These are phyloP conservation scores for Parus major DNA, from an alignment of 2,113 vertebrate species.

Conservation along the genomic window DNA sequence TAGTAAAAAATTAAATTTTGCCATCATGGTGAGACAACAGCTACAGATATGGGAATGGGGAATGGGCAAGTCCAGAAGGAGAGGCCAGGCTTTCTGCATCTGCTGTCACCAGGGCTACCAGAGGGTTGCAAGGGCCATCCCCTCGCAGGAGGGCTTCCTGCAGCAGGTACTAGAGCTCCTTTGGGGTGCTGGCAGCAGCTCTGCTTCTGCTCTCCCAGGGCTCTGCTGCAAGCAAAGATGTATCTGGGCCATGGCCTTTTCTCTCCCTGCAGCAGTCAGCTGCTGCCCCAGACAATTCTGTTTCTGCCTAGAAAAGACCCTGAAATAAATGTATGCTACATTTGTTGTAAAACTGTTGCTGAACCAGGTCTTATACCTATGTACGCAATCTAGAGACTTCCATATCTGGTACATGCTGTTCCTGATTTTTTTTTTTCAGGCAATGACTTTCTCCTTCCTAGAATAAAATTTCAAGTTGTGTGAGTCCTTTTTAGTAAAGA, in stretches of 20 bases:
- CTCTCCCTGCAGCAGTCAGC: background rate
- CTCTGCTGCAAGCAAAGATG: background rate
- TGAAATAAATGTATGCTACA: background rate
- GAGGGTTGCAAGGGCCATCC: background rate
- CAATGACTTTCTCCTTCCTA: conserved; percentile 82
- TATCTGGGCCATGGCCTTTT: background rate
- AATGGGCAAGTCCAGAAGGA: background rate
- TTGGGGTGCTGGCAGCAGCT: background rate
- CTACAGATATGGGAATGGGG: background rate
- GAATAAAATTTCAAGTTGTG: background rate
- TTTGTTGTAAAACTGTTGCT: background rate
- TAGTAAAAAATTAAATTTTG: background rate
- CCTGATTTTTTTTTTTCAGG: conserved; percentile 59
- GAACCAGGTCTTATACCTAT: conserved; percentile 73
- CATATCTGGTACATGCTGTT: conserved; percentile 86
- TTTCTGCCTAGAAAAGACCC: background rate
- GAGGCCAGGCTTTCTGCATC: background rate
- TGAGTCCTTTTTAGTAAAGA: background rate
- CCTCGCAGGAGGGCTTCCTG: background rate
- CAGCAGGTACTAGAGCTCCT: background rate
- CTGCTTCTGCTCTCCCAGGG: background rate
- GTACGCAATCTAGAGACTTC: conserved; percentile 83
- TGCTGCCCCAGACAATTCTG: background rate
- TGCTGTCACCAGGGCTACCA: background rate
- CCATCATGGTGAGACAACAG: background rate